These are phyloP conservation scores for Chlorocebus sabaeus DNA, from an alignment of 2,113 vertebrate genomes.

Conservation along the genomic window DNA sequence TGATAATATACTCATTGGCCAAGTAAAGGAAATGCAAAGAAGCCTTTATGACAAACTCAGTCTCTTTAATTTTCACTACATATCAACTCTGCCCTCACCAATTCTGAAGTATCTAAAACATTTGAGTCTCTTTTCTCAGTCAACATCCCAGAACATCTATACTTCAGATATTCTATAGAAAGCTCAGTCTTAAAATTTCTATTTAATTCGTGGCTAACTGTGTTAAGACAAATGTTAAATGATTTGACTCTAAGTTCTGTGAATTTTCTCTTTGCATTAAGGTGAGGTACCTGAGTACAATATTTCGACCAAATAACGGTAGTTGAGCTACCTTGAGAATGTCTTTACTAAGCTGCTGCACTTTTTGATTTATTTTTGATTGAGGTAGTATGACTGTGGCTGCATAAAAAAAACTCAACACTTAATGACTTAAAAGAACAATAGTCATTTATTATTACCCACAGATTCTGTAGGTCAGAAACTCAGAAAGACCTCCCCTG, in stretches of 20 bases:
- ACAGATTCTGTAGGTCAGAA: background rate
- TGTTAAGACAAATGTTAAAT: background rate
- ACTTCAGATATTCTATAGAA: background rate
- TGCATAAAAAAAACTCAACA: background rate
- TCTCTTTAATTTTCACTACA: background rate
- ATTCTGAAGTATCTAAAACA: background rate
- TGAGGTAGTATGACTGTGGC: background rate
- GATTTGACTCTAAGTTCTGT: background rate
- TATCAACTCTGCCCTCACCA: background rate
- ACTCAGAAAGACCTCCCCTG: background rate
- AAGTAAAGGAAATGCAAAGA: background rate
- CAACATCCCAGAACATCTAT: background rate
- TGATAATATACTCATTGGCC: background rate
- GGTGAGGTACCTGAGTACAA: background rate
- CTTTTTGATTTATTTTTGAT: background rate
- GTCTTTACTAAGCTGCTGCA: background rate
- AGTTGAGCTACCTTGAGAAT: background rate
- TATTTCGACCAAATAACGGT: background rate
- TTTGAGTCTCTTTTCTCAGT: background rate
- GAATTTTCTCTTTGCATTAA: background rate
- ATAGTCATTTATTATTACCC: background rate
- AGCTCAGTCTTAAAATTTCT: background rate
- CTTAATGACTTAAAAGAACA: background rate
- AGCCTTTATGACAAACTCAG: background rate
- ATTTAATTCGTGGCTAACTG: background rate